These are phyloP conservation scores for Solenopsis invicta DNA, from an alignment of 1,140 invertebrate genomes.

Conservation along the genomic window DNA sequence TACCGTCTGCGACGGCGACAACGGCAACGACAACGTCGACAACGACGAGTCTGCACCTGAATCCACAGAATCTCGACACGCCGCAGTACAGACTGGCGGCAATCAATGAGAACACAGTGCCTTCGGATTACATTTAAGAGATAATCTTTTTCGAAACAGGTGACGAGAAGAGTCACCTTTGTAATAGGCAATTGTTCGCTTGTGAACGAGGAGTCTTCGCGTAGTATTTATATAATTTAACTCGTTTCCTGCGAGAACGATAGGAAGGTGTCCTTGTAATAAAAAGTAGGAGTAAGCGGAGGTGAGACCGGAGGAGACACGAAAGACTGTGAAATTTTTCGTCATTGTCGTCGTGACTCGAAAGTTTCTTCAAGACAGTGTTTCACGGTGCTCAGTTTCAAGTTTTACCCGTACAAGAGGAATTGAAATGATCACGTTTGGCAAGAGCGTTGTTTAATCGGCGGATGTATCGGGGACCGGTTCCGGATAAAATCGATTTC, in stretches of 20 bases:
- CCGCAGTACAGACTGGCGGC: slow-evolving; percentile 88
- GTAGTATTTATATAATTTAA: slow-evolving; percentile 31
- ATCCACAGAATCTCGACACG: slow-evolving; percentile 77
- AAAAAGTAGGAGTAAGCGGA: slow-evolving; percentile 26
- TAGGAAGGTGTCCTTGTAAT: slow-evolving; percentile 5
- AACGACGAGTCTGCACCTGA: slow-evolving; percentile 78
- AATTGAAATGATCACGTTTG: slow-evolving; percentile 37
- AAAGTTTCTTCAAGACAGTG: slow-evolving; percentile 36
- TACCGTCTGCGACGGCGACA: slow-evolving; percentile 56
- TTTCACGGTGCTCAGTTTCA: slow-evolving; percentile 39
- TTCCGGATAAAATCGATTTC: slow-evolving; percentile 63
- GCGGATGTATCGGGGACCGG: slow-evolving; percentile 47
- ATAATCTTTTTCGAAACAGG: neutral
- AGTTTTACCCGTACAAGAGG: slow-evolving; percentile 32
- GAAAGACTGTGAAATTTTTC: slow-evolving; percentile 47
- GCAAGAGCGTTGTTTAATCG: slow-evolving; percentile 33
- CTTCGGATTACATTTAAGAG: slow-evolving; percentile 89
- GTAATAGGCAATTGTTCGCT: neutral
- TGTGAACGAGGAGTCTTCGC: neutral
- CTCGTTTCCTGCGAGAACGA: neutral
- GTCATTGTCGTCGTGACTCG: slow-evolving; percentile 32
- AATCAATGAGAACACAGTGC: slow-evolving; percentile 89
- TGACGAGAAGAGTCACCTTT: neutral
- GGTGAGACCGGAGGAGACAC: neutral
- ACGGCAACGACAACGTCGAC: slow-evolving; percentile 32